phyloP scores from a whole-genome alignment of 92 coral and sea anemone species.

The Meandrina meandrites region DNA sequence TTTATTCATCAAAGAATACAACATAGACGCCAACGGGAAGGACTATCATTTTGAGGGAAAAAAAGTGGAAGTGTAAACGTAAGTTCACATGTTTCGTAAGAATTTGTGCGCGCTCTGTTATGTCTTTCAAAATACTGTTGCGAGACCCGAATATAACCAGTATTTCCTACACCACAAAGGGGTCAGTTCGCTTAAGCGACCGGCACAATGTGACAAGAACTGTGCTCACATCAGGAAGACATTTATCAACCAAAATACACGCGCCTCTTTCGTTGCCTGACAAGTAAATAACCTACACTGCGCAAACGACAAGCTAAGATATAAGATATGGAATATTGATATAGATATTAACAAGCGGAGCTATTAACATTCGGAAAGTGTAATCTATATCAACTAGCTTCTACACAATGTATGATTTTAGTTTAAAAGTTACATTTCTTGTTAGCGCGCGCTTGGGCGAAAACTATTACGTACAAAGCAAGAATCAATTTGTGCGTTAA shows the following conservation, averaged over 20 bases:
- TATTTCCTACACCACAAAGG: not conserved
- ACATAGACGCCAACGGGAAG: constrained; percentile 19
- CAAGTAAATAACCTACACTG: not conserved
- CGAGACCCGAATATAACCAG: not conserved
- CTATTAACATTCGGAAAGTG: not conserved
- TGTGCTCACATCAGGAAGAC: not conserved
- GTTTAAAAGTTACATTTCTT: not conserved
- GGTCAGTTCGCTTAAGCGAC: not conserved
- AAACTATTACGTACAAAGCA: not conserved
- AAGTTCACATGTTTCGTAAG: not conserved
- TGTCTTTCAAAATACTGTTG: not conserved
- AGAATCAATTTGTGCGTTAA: not conserved
- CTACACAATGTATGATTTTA: no score
- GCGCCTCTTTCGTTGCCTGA: not conserved
- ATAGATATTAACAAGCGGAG: no score
- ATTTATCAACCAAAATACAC: not conserved
- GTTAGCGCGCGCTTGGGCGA: not conserved
- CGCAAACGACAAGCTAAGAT: not conserved
- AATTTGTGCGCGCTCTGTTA: not conserved
- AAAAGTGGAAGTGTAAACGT: constrained; percentile 16
- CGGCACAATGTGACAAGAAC: not conserved
- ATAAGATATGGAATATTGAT: not conserved
- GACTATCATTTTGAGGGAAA: not conserved
- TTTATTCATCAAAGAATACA: constrained; percentile 4
- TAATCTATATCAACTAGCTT: not conserved